Base-by-base conservation (phyloP, 2,888 invertebrate genomes). In the Drosophila fungiperda region DNA sequence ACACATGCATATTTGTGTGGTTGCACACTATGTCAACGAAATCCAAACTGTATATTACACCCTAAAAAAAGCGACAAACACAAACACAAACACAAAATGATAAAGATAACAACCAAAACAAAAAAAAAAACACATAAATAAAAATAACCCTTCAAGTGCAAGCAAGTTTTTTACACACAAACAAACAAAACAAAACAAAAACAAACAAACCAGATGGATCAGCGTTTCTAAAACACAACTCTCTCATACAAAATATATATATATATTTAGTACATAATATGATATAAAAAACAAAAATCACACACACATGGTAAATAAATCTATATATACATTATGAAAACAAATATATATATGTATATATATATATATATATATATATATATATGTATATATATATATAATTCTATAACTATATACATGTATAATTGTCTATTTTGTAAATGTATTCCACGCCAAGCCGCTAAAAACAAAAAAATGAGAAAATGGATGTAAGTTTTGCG, bases 211-310 rank as follows among this genome's bases (percentile, higher is more conserved):
- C 69, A 58, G 36, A 82, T 79, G 87, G 87, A 84, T 83, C 82
- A 83, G 75, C 83, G 71, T 79, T 76, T 83, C 83, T 77, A 79
- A 83, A 83, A 81, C 82, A 83, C 74, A 68, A 76, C 59, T 62
- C 64, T 75, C 78, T 71, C 75, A 71, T 78, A 70, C 67, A 65
- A 63, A n/a, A 57, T 49, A 71, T 50, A 54, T 26, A 49, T 60
- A 61, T 23, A 52, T 50, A 67, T 35, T 33, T 55, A 69, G 63
- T 49, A 73, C 64, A 73, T 60, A 58, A 52, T 64, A 59, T 42
- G 0, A 62, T 29, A 29, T 6, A 40, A 66, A 33, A 66, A 57
- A 64, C 33, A 35, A 17, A 38, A 15, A 36, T 23, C 36, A 54
- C 23, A 55, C 23, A 55, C 65, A 60, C 72, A 48, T 65, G 53